Conservation (phyloP, 1,140 invertebrate species). For the honey bee (Apis mellifera) region DNA sequence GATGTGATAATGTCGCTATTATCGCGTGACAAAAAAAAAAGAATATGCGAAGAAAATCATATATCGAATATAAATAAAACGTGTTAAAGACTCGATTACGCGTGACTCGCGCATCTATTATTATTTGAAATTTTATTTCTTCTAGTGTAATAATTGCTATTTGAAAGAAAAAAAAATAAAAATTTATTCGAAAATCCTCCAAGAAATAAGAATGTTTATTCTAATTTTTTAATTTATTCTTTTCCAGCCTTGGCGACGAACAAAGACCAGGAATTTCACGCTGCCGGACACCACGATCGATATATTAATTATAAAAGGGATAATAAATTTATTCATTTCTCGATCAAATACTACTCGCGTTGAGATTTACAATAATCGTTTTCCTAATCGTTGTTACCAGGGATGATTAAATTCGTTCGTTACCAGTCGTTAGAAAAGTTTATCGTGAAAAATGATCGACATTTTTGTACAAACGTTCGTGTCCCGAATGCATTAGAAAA, state of each 20-base stretch:
- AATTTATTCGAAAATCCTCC: too few species aligned
- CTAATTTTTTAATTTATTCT: too few species aligned
- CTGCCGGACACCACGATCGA: not conserved
- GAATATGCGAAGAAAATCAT: too few species aligned
- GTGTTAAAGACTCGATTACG: too few species aligned
- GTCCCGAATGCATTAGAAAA: slow-evolving; percentile 55
- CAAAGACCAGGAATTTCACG: not conserved
- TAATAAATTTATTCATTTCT: not conserved
- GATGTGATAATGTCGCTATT: too few species aligned
- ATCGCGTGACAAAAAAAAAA: too few species aligned
- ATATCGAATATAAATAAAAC: too few species aligned
- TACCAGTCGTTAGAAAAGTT: slow-evolving; percentile 38
- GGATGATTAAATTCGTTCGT: slow-evolving; percentile 58
- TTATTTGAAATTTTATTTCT: too few species aligned
- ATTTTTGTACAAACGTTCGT: slow-evolving; percentile 60
- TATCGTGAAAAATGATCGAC: slow-evolving; percentile 55
- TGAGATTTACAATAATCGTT: slow-evolving; percentile 49
- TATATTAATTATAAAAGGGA: slow-evolving; percentile 45
- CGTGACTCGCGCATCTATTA: too few species aligned
- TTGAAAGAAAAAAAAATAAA: too few species aligned
- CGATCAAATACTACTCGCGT: not conserved
- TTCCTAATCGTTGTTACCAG: slow-evolving; percentile 52
- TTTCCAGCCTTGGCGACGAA: not conserved
- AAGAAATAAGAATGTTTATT: too few species aligned
- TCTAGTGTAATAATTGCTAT: too few species aligned